These are phyloP conservation scores for Vicugna pacos DNA, from an alignment of 2,113 vertebrate genomes.

Conservation along the genomic window DNA sequence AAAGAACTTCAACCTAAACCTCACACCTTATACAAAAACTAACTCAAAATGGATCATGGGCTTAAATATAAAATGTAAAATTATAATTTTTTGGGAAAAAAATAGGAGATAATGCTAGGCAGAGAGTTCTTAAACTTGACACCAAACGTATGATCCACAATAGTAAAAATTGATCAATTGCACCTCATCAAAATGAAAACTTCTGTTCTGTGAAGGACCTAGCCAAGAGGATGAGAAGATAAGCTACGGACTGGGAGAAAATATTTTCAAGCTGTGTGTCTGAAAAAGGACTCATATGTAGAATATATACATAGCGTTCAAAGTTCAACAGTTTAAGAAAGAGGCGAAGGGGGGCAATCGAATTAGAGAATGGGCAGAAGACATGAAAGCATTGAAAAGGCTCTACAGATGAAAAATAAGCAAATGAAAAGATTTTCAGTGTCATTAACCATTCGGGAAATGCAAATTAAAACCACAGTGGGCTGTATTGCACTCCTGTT, in stretches of 20 bases:
- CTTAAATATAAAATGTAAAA: neutral
- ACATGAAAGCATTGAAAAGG: too few species aligned
- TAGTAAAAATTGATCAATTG: neutral
- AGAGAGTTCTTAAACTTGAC: neutral
- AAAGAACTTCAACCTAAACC: neutral
- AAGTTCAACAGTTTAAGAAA: neutral
- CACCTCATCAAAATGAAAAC: neutral
- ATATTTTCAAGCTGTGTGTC: neutral
- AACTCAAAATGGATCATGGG: neutral
- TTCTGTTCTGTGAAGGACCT: neutral
- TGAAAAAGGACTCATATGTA: neutral
- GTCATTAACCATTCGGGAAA: too few species aligned
- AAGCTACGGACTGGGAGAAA: neutral
- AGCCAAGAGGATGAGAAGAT: neutral
- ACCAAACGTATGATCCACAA: neutral
- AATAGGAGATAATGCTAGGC: neutral
- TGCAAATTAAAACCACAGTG: neutral
- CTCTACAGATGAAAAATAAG: neutral
- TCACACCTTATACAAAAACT: neutral
- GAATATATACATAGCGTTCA: neutral
- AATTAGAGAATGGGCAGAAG: too few species aligned
- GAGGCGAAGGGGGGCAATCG: too few species aligned
- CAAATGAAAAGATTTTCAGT: neutral
- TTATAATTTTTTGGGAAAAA: neutral
- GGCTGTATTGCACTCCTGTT: neutral